phyloP scores from a whole-genome alignment of 2,797 vertebrate genomes.

The Natrix natrix region DNA sequence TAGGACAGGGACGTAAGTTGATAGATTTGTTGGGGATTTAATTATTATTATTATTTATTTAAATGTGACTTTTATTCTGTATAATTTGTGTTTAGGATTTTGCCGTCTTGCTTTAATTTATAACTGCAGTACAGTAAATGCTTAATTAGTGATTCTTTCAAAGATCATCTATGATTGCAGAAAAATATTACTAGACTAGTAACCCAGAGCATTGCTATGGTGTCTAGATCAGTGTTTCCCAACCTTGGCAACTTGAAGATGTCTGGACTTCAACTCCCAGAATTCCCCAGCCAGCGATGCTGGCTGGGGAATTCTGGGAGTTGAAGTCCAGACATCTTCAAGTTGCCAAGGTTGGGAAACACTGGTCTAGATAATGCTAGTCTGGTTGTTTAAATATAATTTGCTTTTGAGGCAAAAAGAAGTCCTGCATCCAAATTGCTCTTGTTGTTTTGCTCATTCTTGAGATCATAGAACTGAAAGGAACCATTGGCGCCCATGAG shows the following conservation, averaged over 20 bases:
- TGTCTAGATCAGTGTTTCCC: no score
- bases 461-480: not conserved
- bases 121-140: not conserved
- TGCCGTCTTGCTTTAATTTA: not conserved
- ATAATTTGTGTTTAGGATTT: not conserved
- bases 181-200: not conserved
- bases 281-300: no score
- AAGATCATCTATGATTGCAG: not conserved
- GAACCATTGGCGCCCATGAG: not conserved
- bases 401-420: not conserved
- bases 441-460: not conserved
- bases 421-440: not conserved
- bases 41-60: not conserved
- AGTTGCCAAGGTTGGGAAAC: no score
- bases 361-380: not conserved
- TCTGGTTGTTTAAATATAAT: not conserved
- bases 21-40: not conserved
- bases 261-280: no score
- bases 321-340: no score
- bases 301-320: no score
- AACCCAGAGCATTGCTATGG: not conserved
- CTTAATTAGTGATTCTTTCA: not conserved
- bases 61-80: not conserved
- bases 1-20: not conserved
- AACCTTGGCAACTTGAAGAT: no score